Evolutionary conservation across 2,888 invertebrate species (phyloP), one percentile per base, ranked within the genome.

Genomic region (Exephanes ischioxanthus): DNA sequence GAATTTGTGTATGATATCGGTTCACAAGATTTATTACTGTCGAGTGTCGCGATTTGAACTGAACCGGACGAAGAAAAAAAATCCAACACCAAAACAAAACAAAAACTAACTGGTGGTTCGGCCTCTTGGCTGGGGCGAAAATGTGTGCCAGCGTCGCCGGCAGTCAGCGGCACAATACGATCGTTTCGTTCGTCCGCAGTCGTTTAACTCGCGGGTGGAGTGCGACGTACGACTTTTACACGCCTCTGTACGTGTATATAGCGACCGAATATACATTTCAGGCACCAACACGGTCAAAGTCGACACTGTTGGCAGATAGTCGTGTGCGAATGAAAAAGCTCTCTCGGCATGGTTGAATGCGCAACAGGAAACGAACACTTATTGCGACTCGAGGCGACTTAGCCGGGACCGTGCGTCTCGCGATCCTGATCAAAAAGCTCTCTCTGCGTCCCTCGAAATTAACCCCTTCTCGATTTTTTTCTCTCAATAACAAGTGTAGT

Each of bases 301-400:
- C 51, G 19, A 41, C 19, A 41, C n/a, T 16, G n/a, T 66, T 37
- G 9, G n/a, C 37, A 9, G 66, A 66, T n/a, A n/a, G 68, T 33
- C 73, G 85, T 82, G 87, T 78, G 75, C 53, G 58, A 30, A 79
- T 75, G 75, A 55, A 75, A 75, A 75, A 75, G 75, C 75, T 55
- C 75, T 55, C 73, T 78, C 78, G 72, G 79, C 72, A 51, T 79
- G 79, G 63, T 45, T 72, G 80, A 51, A 86, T 84, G 82, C 85
- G 88, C 85, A 87, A 83, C 92, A 91, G 91, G 91, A 92, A 92
- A 88, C 89, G 83, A 75, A 88, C 89, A 90, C 91, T 92, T 92
- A 90, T 88, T 89, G 80, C 82, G 86, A 78, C 76, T 84, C 68
- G 75, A 72, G 72, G 72, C 58, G 78, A 45, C 75, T 41, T 77